Evolutionary conservation across 2,888 invertebrate species (phyloP), one percentile per base, ranked within the genome.

Genomic region (Vannuccia rotundouncinata): DNA sequence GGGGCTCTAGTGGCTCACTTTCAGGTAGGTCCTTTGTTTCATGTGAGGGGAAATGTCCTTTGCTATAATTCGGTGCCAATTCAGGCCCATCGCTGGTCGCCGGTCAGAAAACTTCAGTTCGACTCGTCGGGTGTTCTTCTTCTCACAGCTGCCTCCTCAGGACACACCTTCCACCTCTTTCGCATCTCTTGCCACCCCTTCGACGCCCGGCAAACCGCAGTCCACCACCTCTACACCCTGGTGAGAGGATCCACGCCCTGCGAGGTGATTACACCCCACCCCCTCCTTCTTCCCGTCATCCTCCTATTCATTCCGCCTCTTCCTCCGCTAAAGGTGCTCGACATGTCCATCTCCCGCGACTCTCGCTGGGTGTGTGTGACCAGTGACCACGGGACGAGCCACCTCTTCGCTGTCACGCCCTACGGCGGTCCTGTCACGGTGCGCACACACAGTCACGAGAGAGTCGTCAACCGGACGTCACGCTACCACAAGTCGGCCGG

Each of bases 401-500:
- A 99, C 89, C 93, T 99, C 83, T 99, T 97, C 89, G 95, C 98
- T 10, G 91, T 99, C 77, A 95, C 95, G 22, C 94, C 98, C 25
- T 99, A 98, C 88, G 97, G 97, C 83, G 88, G 98, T 78, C 91
- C 92, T 80, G 92, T 94, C 83, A 94, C 93, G 81, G 92, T 94
- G 79, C 91, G 98, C 83, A 99, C 98, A 0, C 98, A 98, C 89
- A 93, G 94, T n/a, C 93, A 93, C 81, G 92, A 94, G 82, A 92
- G 95, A 86, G 94, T 96, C 83, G 95, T 95, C 82, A 96, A 98
- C 89, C 91, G 95, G 83, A 91, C 95, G 86, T 95, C 95, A 83
- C 91, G 95, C 85, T 99, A 96, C 90, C 96, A 97, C 88, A 92
- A 95, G 85, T 95, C 95, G 83, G 97, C 98, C 81, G 98, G 98